Conservation (phyloP, 2,113 vertebrate species). For the Apus apus region DNA sequence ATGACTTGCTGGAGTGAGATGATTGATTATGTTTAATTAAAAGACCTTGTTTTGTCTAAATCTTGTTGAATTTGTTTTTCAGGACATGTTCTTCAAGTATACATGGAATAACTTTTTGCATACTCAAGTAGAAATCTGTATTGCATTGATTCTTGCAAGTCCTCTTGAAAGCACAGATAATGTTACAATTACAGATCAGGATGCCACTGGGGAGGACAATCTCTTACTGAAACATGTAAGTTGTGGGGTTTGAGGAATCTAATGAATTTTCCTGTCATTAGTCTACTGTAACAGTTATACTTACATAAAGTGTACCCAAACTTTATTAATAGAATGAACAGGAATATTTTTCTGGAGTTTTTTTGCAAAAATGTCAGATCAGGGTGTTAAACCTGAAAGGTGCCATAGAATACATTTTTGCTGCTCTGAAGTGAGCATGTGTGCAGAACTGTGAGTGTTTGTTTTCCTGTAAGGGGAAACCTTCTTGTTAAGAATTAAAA, state of each 20-base stretch:
- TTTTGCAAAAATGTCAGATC: background rate
- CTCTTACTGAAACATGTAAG: conserved; percentile 94
- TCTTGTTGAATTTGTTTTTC: conserved; percentile 9
- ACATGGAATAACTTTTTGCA: conserved; percentile 99
- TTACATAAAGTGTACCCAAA: background rate
- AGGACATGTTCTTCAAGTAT: conserved; percentile 99
- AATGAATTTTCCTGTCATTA: background rate
- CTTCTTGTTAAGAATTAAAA: background rate
- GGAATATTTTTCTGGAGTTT: background rate
- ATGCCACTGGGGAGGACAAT: conserved; percentile 84
- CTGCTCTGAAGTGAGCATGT: background rate
- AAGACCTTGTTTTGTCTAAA: background rate
- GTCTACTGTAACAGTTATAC: background rate
- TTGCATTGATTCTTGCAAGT: conserved; percentile 94
- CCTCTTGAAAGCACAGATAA: conserved; percentile 86
- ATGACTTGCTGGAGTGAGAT: background rate
- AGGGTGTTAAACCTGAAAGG: background rate
- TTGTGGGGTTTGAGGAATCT: background rate
- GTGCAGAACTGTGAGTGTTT: background rate
- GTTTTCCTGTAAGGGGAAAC: background rate
- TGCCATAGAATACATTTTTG: background rate
- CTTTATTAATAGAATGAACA: background rate
- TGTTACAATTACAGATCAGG: conserved; percentile 80
- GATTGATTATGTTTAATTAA: background rate
- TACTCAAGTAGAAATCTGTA: conserved; percentile 97